Percentiles rank a stretch among this genome's conserved stretches.
phyloP scores from a whole-genome alignment of 1,140 invertebrate species.

The Mamestra configurata region DNA sequence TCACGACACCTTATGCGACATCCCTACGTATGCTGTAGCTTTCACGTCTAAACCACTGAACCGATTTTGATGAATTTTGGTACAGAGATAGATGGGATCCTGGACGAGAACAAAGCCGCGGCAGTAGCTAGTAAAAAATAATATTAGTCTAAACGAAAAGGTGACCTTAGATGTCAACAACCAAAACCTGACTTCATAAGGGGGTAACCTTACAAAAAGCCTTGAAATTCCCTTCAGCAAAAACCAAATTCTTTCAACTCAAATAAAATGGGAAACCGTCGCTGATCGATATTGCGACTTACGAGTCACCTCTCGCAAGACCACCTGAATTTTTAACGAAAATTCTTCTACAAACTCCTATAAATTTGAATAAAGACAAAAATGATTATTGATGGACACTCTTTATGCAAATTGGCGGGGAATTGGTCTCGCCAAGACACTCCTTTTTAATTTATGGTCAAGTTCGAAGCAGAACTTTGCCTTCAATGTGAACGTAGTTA shows the following conservation, averaged over 20 bases:
- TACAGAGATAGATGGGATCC: too few species aligned
- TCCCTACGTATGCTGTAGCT: too few species aligned
- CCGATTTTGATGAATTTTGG: too few species aligned
- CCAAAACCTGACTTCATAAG: background rate
- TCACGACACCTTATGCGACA: too few species aligned
- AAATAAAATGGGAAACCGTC: background rate
- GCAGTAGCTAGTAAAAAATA: too few species aligned
- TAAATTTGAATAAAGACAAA: constrained; percentile 53
- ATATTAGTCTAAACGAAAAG: too few species aligned
- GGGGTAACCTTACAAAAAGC: background rate
- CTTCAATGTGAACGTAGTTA: constrained; percentile 13
- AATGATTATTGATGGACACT: constrained; percentile 46
- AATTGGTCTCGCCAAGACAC: constrained; percentile 8
- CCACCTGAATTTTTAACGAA: constrained; percentile 50
- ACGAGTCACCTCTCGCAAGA: background rate
- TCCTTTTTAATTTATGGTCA: constrained; percentile 44
- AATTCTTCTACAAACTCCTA: constrained; percentile 34
- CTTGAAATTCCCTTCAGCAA: background rate
- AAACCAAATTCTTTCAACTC: constrained; percentile 26
- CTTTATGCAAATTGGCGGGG: constrained; percentile 35
- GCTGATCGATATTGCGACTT: constrained; percentile 27
- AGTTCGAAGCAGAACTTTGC: constrained; percentile 10
- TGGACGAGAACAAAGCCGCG: too few species aligned
- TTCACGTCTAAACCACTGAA: too few species aligned
- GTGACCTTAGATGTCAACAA: too few species aligned